Conservation (phyloP, 1,140 invertebrate genomes). For the Proctacanthus coquilletti region DNA sequence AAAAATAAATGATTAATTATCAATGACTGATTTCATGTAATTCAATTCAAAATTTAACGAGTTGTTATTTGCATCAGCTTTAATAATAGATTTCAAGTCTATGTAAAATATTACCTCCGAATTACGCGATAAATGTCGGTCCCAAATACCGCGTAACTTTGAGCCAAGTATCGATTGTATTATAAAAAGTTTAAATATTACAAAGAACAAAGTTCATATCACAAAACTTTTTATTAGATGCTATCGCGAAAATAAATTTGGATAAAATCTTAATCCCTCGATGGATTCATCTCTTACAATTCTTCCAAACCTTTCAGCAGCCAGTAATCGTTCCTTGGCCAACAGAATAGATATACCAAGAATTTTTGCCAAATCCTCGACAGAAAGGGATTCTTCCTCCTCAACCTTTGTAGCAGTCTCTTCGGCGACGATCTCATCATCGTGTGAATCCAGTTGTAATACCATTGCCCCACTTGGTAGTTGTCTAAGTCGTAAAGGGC, state of each 20-base stretch:
- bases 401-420: constrained; percentile 58
- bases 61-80: too few species aligned
- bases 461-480: constrained; percentile 89
- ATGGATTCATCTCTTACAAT: constrained; percentile 88
- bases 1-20: too few species aligned
- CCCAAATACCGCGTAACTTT: too few species aligned
- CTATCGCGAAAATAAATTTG: constrained; percentile 57
- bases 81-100: too few species aligned
- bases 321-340: constrained; percentile 70
- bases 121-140: too few species aligned
- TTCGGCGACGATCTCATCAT: constrained; percentile 60
- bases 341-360: constrained; percentile 74
- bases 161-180: too few species aligned
- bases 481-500: constrained; percentile 61
- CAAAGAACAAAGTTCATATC: too few species aligned
- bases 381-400: constrained; percentile 54
- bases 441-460: constrained; percentile 61
- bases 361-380: constrained; percentile 69
- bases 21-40: too few species aligned
- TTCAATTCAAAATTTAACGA: too few species aligned
- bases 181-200: too few species aligned
- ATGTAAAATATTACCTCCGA: too few species aligned
- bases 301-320: constrained; percentile 66
- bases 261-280: constrained; percentile 84
- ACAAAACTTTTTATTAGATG: too few species aligned